Evolutionary conservation across 2,797 vertebrate genomes (phyloP), one percentile per base, ranked within the genome.

Genomic region (Intellagama lesueurii): DNA sequence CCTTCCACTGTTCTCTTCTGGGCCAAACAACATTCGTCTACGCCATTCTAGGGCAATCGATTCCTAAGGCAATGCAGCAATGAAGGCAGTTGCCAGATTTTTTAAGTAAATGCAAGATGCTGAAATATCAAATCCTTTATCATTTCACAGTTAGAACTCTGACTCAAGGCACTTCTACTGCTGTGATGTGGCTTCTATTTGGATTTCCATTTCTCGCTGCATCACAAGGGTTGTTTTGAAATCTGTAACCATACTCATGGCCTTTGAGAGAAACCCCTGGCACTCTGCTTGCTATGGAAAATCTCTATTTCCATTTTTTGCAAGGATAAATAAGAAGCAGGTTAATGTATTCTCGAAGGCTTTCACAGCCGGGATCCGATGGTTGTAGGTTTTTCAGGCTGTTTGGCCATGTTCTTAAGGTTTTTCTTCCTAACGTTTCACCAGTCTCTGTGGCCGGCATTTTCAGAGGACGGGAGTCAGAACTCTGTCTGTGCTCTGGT

Each of bases 251-350:
- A 90, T 93, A 90, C 60, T 64, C 26, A 68, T 89, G 17, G 60
- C 89, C 75, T 49, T 81, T 86, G 91, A 84, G 90, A 89, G n/a
- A 86, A 92, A 9, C 81, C 85, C 88, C 66, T 85, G 83, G 94
- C 89, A 88, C 76, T 91, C 84, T 91, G 90, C 89, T 79, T 91
- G 90, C 83, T 88, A 94, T 89, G 85, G 89, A 60, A 69, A 26
- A 47, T 90, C 75, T 7, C 72, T 28, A 14, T 86, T 80, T 72
- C 89, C 92, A 82, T 86, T 52, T 16, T 89, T 84, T 28, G 69
- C 0, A 47, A 94, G 83, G 91, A 92, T 90, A 93, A 90, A 11
- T 84, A 56, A 30, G 35, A 92, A 87, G 82, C 81, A 91, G 82
- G 92, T 94, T 95, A 93, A 91, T 0, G 0, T 40, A 40, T 40